These are phyloP conservation scores for Actinia equina DNA, from an alignment of 64 coral and sea anemone species.

Conservation along the genomic window DNA sequence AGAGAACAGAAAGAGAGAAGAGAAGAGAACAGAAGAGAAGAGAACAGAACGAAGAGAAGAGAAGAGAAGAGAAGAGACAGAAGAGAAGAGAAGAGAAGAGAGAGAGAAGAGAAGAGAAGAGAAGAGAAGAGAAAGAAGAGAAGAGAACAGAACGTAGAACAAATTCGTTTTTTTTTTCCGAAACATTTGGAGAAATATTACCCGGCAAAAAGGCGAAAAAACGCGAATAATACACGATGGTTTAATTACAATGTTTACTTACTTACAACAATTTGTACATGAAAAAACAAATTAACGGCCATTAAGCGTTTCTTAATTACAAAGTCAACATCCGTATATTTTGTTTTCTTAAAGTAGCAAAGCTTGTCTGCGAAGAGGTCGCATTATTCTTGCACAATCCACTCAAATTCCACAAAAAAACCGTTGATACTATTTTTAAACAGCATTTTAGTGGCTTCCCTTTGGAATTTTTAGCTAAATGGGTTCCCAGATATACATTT, in stretches of 20 bases:
- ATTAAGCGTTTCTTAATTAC: slow-evolving; percentile 16
- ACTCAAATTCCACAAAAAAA: background rate
- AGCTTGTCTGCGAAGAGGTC: background rate
- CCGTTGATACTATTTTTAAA: background rate
- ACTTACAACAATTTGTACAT: slow-evolving; percentile 1
- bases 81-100: too few species aligned
- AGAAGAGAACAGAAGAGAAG: too few species aligned
- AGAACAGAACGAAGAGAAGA: too few species aligned
- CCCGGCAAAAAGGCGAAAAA: background rate
- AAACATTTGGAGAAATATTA: slow-evolving; percentile 4
- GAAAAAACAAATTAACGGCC: slow-evolving; percentile 12
- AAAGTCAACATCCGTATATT: background rate
- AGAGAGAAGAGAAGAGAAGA: too few species aligned
- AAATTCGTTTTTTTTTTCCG: background rate
- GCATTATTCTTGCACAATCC: background rate
- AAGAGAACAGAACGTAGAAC: background rate
- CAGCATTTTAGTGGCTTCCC: background rate
- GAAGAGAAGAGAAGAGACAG: too few species aligned
- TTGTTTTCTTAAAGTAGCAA: background rate
- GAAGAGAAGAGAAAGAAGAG: too few species aligned
- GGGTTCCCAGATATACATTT: background rate
- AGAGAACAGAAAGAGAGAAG: too few species aligned
- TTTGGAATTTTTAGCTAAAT: background rate
- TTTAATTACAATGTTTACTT: slow-evolving; percentile 7
- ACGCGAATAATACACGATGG: background rate